Evolutionary conservation across 2,113 vertebrate species (phyloP).

Genomic region (Mola mola): DNA sequence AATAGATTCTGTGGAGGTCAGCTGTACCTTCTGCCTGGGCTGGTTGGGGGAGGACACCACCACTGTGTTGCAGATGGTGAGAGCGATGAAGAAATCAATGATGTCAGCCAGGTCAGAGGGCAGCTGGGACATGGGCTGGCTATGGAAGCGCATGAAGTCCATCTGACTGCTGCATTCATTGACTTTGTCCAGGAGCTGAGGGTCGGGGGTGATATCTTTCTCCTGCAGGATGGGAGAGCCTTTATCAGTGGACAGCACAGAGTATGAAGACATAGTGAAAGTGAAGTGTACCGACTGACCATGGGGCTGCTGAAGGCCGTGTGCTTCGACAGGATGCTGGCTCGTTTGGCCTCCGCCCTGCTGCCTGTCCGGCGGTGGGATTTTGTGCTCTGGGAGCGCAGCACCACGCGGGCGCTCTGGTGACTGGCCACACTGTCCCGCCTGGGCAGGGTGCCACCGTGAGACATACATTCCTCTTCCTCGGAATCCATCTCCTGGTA

Average conservation of each 20-base stretch:
- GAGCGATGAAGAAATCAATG: slow-evolving; percentile 95
- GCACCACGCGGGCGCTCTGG: slow-evolving; percentile 84
- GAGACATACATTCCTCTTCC: slow-evolving; percentile 88
- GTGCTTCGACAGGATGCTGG: slow-evolving; percentile 93
- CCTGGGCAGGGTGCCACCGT: slow-evolving; percentile 83
- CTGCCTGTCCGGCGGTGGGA: slow-evolving; percentile 90
- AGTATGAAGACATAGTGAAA: not conserved
- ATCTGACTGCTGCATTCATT: slow-evolving; percentile 89
- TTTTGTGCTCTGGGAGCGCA: slow-evolving; percentile 91
- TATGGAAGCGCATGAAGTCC: slow-evolving; percentile 84
- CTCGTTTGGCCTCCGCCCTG: slow-evolving; percentile 91
- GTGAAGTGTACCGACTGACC: slow-evolving; percentile 78
- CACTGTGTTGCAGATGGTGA: slow-evolving; percentile 97
- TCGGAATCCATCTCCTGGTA: slow-evolving; percentile 96
- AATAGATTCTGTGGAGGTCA: not conserved
- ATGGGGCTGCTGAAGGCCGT: slow-evolving; percentile 99
- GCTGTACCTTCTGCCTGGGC: slow-evolving; percentile 90
- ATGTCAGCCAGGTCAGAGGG: slow-evolving; percentile 89
- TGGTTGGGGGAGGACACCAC: slow-evolving; percentile 95
- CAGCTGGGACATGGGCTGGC: slow-evolving; percentile 84
- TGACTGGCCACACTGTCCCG: slow-evolving; percentile 88
- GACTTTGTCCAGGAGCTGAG: slow-evolving; percentile 92
- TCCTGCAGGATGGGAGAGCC: slow-evolving; percentile 80
- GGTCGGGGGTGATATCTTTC: slow-evolving; percentile 95
- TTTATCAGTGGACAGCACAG: slow-evolving; percentile 9